Base-by-base conservation (phyloP, 1,140 invertebrate genomes). In the Drosophila mayri region DNA sequence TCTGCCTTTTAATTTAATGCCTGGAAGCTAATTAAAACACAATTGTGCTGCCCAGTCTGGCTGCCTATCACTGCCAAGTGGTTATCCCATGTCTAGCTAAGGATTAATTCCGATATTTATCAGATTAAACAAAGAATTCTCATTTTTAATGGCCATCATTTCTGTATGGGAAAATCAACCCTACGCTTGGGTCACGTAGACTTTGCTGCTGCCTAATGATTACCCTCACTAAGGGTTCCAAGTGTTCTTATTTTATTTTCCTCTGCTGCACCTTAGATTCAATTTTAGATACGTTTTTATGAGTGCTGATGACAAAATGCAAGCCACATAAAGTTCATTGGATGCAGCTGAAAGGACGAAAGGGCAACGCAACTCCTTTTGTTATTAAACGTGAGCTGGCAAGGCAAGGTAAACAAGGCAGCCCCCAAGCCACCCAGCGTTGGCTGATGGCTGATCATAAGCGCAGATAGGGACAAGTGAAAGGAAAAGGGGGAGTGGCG, bases 251-350 rank as follows among this genome's bases (percentile, higher is more conserved):
- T 80, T 72, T 72, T 47, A 72, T 72, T 72, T 60, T 50, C 64
- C 63, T 41, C 41, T 37, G 12, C 68, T 71, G 47, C 83, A 86
- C 71, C 72, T 88, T 64, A 83, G 83, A 87, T 87, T 87, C 67
- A 87, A 87, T 87, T 87, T 87, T 71, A 87, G 83, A 87, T 87
- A 87, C 38, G 55, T 58, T 63, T 78, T 67, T 80, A 64, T 61
- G 81, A 81, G 80, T 68, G 83, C 66, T 88, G 83, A 65, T 88
- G 79, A 88, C 65, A 88, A 76, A 79, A 76, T 76, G 84, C 79
- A 83, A 67, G 67, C 65, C 75, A 87, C 83, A 87, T 76, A 87
- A 78, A 79, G 79, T 61, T 65, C 38, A 46, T 50, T 57, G 58
- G 62, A 63, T 64, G 71, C 72, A 68, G 71, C 47, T 50, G 54